These are phyloP conservation scores for Caenorhabditis doughertyi DNA, from an alignment of 2,888 invertebrate species.

Conservation along the genomic window DNA sequence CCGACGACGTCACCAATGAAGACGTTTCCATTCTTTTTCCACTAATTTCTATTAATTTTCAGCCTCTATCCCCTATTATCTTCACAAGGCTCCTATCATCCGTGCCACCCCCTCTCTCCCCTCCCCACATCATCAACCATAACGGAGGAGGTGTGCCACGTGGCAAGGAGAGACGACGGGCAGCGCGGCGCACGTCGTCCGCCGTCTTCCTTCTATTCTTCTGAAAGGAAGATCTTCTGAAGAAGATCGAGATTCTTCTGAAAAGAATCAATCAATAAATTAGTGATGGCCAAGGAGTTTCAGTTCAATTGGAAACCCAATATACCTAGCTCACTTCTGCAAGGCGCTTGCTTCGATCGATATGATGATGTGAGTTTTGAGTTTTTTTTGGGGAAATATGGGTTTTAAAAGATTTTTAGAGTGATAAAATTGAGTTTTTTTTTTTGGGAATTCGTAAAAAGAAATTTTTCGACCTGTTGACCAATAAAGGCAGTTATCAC, in stretches of 20 bases:
- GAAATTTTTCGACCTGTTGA: too few species aligned
- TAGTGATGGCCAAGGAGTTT: conserved; percentile 94
- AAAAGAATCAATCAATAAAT: background rate
- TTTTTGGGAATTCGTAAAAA: too few species aligned
- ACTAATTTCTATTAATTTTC: background rate
- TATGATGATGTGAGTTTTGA: conserved; percentile 90
- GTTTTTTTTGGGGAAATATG: background rate
- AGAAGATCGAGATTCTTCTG: background rate
- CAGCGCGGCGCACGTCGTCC: conserved; percentile 25
- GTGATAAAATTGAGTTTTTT: conserved; percentile 9
- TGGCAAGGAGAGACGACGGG: conserved; percentile 47
- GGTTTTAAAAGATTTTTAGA: background rate
- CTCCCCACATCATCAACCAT: conserved; percentile 34
- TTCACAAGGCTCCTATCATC: conserved; percentile 1
- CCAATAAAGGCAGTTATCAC: too few species aligned
- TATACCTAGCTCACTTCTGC: conserved; percentile 91
- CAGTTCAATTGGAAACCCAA: conserved; percentile 98
- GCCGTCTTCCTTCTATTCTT: conserved; percentile 38
- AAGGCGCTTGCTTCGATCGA: conserved; percentile 94
- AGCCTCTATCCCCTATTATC: background rate
- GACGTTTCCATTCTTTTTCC: background rate
- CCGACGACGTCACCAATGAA: conserved; percentile 17
- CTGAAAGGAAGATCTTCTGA: background rate
- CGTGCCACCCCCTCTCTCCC: background rate
- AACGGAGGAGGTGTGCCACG: conserved; percentile 41